These are phyloP conservation scores for Folsomia candida DNA, from an alignment of 2,888 invertebrate species.

Conservation along the genomic window DNA sequence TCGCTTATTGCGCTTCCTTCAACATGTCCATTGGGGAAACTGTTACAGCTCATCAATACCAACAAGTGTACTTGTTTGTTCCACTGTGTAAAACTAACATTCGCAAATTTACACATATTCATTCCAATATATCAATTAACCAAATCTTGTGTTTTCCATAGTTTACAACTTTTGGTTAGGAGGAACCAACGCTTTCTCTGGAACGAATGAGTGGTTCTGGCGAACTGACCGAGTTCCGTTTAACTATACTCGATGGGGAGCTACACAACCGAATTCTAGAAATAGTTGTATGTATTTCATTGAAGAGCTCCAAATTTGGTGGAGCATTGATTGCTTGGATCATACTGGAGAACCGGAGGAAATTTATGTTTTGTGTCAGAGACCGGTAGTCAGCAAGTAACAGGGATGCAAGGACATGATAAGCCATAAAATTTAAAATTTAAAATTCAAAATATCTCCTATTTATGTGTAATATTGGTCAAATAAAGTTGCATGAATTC, in stretches of 20 bases:
- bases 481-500: no score
- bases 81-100: neutral
- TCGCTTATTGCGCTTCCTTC: neutral
- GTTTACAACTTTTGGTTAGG: neutral
- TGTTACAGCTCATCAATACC: neutral
- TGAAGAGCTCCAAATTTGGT: neutral
- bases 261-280: neutral
- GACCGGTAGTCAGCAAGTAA: no score
- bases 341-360: neutral
- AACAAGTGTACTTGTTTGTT: neutral
- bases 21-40: neutral
- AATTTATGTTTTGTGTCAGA: neutral
- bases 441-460: no score
- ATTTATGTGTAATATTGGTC: no score
- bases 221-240: neutral
- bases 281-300: neutral
- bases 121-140: no score
- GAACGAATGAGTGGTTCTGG: neutral
- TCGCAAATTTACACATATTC: no score
- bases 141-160: neutral
- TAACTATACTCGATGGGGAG: neutral
- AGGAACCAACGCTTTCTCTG: neutral
- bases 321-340: neutral
- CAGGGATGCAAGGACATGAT: no score
- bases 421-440: no score